Conservation (phyloP, 2,113 vertebrate species). For the Mesoclemmys tuberculata region DNA sequence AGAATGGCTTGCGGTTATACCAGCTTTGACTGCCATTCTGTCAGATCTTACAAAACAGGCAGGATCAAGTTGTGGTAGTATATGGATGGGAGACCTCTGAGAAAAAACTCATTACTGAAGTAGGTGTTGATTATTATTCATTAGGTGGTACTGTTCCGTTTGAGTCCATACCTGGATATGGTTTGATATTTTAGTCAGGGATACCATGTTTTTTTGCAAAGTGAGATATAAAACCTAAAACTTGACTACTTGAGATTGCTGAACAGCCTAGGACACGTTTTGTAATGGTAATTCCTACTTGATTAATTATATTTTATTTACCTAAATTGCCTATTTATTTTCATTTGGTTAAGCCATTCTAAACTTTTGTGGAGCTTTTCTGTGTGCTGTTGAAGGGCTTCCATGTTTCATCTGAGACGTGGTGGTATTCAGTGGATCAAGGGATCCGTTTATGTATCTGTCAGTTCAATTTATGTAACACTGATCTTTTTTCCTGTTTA, state of each 20-base stretch:
- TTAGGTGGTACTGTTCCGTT: slow-evolving; percentile 19
- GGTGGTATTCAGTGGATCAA: background rate
- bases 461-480: accelerated
- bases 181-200: no score
- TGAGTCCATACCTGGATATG: background rate
- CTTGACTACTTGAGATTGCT: accelerated
- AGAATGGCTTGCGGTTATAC: accelerated
- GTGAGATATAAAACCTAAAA: accelerated
- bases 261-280: accelerated
- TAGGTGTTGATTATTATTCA: background rate
- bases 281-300: accelerated
- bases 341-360: background rate
- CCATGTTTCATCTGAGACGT: accelerated
- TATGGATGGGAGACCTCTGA: no score
- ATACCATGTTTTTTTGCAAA: accelerated
- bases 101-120: background rate
- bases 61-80: background rate
- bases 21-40: accelerated
- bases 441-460: accelerated
- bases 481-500: background rate
- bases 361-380: background rate
- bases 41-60: background rate
- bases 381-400: accelerated
- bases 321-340: background rate
- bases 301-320: background rate